Evolutionary conservation across 2,113 vertebrate species (phyloP).

Genomic region (Panthera tigris): DNA sequence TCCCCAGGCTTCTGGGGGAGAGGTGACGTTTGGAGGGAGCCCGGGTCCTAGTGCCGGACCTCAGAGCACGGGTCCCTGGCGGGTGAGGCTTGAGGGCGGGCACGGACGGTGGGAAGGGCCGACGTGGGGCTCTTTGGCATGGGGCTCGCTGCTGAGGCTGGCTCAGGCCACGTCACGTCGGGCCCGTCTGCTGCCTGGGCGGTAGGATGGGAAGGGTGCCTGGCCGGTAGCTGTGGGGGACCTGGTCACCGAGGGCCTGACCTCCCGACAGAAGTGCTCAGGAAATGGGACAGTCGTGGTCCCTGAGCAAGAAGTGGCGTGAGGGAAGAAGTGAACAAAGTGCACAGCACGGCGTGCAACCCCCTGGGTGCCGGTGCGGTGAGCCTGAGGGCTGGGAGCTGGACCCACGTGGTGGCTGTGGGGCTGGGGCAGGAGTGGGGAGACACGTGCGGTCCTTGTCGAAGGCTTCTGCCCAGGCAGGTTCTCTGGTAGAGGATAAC

Average conservation of each 20-base stretch:
- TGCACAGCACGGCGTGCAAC: accelerated
- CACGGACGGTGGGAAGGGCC: not conserved
- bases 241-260: not conserved
- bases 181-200: not conserved
- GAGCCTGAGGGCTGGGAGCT: not conserved
- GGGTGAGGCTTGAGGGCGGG: not conserved
- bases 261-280: not conserved
- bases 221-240: too few relatives aligned
- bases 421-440: too few relatives aligned
- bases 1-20: not conserved
- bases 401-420: accelerated
- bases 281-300: not conserved
- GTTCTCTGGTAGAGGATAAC: accelerated
- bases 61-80: accelerated
- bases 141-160: not conserved
- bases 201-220: not conserved
- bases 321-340: not conserved
- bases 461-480: too few relatives aligned
- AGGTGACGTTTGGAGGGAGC: not conserved
- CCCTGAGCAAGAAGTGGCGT: not conserved
- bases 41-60: accelerated
- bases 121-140: not conserved
- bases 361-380: accelerated
- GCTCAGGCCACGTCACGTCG: accelerated
- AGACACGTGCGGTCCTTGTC: accelerated